Conservation (phyloP, 2,888 invertebrate species). For the Glaucopsyche alexis region DNA sequence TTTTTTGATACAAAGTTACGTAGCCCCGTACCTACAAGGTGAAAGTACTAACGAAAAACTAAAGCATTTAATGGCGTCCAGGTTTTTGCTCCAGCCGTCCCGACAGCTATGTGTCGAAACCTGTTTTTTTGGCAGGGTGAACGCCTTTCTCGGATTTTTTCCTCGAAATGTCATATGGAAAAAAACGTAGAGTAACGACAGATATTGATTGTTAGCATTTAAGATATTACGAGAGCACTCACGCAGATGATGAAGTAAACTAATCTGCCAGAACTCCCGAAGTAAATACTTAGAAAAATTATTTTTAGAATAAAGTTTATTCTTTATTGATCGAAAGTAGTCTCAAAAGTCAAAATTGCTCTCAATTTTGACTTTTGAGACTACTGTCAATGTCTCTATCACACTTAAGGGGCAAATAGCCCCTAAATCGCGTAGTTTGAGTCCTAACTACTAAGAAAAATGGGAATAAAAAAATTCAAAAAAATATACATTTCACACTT, state of each 20-base stretch:
- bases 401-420: too few species aligned
- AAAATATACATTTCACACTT: too few species aligned
- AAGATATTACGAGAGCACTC: not conserved
- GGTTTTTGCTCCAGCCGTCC: constrained; percentile 59
- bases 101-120: constrained; percentile 56
- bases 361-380: not conserved
- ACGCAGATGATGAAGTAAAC: not conserved
- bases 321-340: not conserved
- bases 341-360: too few species aligned
- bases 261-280: not conserved
- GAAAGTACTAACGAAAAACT: constrained; percentile 17
- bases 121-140: constrained; percentile 49
- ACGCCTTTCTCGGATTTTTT: constrained; percentile 56
- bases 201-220: constrained; percentile 3
- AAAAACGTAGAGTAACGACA: constrained; percentile 37
- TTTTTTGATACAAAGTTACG: not conserved
- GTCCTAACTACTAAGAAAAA: too few species aligned
- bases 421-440: too few species aligned
- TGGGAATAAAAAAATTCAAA: too few species aligned
- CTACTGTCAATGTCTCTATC: not conserved
- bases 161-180: constrained; percentile 49
- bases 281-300: not conserved
- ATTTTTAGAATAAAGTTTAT: not conserved
- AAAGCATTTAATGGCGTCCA: constrained; percentile 37
- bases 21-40: not conserved